These are phyloP conservation scores for Psittacus erithacus DNA, from an alignment of 2,113 vertebrate species.

Conservation along the genomic window DNA sequence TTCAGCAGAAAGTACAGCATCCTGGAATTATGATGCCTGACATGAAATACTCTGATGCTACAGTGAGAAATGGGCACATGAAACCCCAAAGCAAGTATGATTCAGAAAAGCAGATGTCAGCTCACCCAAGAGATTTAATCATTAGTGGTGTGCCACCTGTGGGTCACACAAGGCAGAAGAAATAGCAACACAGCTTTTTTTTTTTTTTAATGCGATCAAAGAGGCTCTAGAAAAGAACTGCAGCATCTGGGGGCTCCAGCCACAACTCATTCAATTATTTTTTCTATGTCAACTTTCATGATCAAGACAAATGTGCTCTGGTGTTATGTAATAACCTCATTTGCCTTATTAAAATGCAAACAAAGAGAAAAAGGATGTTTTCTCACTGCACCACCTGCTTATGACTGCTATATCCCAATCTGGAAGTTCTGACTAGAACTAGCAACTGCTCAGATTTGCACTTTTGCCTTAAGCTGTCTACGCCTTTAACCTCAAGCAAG, in stretches of 20 bases:
- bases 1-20: background rate
- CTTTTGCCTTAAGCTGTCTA: background rate
- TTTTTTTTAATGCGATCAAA: background rate
- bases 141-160: background rate
- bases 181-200: background rate
- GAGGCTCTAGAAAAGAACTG: background rate
- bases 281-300: background rate
- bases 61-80: background rate
- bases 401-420: background rate
- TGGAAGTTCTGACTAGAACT: background rate
- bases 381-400: background rate
- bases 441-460: background rate
- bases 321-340: constrained; percentile 26
- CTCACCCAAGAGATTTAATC: background rate
- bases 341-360: constrained; percentile 10
- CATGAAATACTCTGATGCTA: background rate
- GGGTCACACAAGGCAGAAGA: background rate
- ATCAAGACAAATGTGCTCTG: background rate
- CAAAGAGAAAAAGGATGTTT: background rate
- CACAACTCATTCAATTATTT: background rate
- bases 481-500: background rate
- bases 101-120: background rate
- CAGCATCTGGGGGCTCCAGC: background rate
- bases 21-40: background rate
- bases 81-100: background rate